These are phyloP conservation scores for Toxotes chatareus DNA, from an alignment of 2,113 vertebrate species.

Conservation along the genomic window DNA sequence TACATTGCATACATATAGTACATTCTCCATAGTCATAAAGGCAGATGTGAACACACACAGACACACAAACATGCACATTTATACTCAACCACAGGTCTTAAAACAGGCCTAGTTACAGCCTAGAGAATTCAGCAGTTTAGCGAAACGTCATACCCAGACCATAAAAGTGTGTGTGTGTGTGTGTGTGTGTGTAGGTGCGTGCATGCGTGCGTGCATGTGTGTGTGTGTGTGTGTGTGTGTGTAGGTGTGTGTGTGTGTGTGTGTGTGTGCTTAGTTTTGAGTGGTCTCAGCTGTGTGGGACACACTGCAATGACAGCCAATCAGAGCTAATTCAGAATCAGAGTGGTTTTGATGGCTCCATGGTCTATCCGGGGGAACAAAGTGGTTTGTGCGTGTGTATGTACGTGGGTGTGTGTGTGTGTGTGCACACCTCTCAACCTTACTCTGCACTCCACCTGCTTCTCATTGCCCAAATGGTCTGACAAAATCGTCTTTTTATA, in stretches of 20 bases:
- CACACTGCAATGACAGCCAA: conserved; percentile 83
- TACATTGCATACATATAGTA: not conserved
- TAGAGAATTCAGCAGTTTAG: conserved; percentile 77
- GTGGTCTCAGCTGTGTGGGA: conserved; percentile 84
- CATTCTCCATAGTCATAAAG: conserved; percentile 33
- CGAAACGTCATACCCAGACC: conserved; percentile 78
- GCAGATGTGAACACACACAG: conserved; percentile 43
- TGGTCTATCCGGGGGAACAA: conserved; percentile 75
- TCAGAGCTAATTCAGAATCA: conserved; percentile 85
- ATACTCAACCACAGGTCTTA: conserved; percentile 70
- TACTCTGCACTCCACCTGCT: conserved; percentile 77
- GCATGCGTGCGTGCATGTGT: conserved; percentile 11
- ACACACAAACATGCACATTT: conserved; percentile 40
- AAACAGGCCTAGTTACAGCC: conserved; percentile 71
- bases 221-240: conserved; percentile 26
- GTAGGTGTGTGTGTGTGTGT: conserved; percentile 18
- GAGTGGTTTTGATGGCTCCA: conserved; percentile 83
- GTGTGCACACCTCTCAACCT: conserved; percentile 66
- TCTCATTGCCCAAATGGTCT: conserved; percentile 78
- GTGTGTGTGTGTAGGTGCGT: conserved; percentile 13
- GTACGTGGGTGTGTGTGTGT: conserved; percentile 42
- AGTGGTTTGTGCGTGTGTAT: conserved; percentile 60
- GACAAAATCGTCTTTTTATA: conserved; percentile 67
- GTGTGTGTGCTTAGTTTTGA: conserved; percentile 63
- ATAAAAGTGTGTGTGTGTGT: conserved; percentile 60